phyloP scores from a whole-genome alignment of 2,797 vertebrate species.

The Lutjanus campechanus region DNA sequence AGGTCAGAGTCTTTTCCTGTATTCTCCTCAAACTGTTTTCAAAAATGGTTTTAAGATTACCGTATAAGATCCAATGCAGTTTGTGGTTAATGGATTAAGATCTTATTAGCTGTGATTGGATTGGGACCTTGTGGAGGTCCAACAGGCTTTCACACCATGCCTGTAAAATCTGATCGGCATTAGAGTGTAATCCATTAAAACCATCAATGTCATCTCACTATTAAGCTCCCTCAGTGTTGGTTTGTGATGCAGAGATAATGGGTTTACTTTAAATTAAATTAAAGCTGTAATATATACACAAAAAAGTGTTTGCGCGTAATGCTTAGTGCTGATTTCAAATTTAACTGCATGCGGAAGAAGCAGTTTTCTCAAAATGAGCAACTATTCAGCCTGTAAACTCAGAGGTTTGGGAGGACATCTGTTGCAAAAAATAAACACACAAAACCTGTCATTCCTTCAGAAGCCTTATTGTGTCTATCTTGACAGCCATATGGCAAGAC shows the following conservation, averaged over 20 bases:
- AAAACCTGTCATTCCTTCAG: background rate
- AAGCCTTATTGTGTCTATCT: background rate
- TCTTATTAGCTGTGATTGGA: constrained; percentile 53
- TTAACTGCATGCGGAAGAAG: background rate
- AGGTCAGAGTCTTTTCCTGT: background rate
- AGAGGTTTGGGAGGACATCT: background rate
- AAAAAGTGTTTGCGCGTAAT: background rate
- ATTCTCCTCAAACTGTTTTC: background rate
- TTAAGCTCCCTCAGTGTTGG: background rate
- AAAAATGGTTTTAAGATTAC: constrained; percentile 15
- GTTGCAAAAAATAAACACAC: background rate
- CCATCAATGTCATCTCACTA: background rate
- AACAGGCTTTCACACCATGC: constrained; percentile 20
- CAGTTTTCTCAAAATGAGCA: background rate
- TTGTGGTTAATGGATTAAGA: constrained; percentile 19
- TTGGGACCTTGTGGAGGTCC: constrained; percentile 13
- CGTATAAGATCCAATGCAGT: background rate
- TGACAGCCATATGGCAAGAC: background rate
- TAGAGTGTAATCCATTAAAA: constrained; percentile 43
- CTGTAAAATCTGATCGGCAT: constrained; percentile 47
- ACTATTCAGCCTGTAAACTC: background rate
- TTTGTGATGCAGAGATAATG: constrained; percentile 14
- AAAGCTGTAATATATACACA: background rate
- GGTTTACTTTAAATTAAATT: constrained; percentile 27
- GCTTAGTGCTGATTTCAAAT: background rate